Conservation (phyloP, 2,797 vertebrate genomes). For the Peromyscus eremicus region DNA sequence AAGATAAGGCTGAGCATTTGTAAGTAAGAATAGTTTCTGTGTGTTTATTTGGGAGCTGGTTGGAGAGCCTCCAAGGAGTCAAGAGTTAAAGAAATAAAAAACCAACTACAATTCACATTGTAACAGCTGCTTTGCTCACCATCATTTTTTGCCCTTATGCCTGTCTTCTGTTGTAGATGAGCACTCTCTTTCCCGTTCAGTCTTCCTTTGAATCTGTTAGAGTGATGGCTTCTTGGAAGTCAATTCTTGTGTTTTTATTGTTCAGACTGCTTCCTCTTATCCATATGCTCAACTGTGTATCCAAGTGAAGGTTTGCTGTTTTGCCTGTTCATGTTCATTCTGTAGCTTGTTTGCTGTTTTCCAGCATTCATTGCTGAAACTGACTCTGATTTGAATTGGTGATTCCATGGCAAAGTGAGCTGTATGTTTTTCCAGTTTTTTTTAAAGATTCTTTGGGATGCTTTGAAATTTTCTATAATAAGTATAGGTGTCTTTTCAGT, state of each 20-base stretch:
- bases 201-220: neutral
- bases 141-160: neutral
- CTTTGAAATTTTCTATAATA: neutral
- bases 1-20: no score
- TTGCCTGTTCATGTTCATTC: neutral
- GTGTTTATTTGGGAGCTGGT: no score
- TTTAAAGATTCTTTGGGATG: neutral
- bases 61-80: no score
- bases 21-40: no score
- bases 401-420: neutral
- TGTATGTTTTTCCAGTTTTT: neutral
- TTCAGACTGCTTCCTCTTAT: neutral
- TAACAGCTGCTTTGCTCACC: neutral
- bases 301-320: neutral
- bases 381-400: neutral
- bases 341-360: neutral
- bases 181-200: neutral
- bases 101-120: neutral
- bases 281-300: neutral
- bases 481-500: neutral
- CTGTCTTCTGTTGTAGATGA: neutral
- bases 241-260: constrained; percentile 14
- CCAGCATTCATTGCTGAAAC: neutral
- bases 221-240: neutral
- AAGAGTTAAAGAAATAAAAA: no score